phyloP scores from a whole-genome alignment of 2,888 invertebrate species.

The Neuroscelio doddi region DNA sequence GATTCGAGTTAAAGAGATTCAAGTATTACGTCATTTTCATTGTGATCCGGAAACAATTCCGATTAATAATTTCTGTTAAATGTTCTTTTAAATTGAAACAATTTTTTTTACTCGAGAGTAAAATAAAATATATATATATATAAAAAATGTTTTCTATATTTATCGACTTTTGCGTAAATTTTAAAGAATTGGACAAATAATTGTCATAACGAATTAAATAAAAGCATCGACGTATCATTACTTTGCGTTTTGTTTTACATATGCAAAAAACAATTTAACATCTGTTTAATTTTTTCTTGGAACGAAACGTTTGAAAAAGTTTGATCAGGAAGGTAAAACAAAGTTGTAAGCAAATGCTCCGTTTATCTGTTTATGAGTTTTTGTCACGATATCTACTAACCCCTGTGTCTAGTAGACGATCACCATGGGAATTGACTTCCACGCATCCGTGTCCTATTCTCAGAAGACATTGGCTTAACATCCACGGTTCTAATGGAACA shows the following conservation, averaged over 20 bases:
- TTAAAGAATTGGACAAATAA: too few relatives aligned
- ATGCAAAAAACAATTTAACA: too few relatives aligned
- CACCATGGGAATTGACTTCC: conserved; percentile 42
- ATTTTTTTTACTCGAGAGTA: too few relatives aligned
- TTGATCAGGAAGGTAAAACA: conserved; percentile 15
- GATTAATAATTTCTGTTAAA: not conserved
- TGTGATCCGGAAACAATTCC: too few relatives aligned
- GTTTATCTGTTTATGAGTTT: conserved; percentile 36
- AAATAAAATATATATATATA: too few relatives aligned
- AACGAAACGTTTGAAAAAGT: conserved; percentile 1
- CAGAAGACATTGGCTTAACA: conserved; percentile 45
- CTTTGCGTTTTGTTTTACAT: too few relatives aligned
- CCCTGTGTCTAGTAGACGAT: conserved; percentile 35
- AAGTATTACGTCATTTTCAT: too few relatives aligned
- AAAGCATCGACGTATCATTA: too few relatives aligned
- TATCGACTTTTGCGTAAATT: too few relatives aligned
- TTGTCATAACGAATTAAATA: too few relatives aligned
- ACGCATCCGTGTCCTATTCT: conserved; percentile 40
- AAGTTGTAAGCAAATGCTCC: conserved; percentile 21
- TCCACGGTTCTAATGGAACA: conserved; percentile 38
- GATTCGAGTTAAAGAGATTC: too few relatives aligned
- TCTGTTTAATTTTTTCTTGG: not conserved
- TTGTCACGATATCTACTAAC: conserved; percentile 28
- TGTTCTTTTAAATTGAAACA: conserved; percentile 2
- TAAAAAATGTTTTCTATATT: too few relatives aligned